Conservation (phyloP, 2,113 vertebrate species). For the Sphaerodactylus townsendi region DNA sequence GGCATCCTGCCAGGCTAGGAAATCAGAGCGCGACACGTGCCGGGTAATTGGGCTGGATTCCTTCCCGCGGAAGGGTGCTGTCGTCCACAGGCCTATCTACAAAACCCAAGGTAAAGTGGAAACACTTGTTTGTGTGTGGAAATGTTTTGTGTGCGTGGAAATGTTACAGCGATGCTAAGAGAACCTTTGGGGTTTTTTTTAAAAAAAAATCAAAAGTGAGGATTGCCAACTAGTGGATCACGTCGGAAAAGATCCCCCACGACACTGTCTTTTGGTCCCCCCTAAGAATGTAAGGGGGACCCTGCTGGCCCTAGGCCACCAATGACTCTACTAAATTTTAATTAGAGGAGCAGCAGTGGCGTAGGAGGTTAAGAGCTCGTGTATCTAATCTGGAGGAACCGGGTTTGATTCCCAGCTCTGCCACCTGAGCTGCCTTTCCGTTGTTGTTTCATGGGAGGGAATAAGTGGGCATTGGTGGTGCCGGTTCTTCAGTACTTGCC, state of each 20-base stretch:
- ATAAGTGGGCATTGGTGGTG: no score
- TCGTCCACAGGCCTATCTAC: slow-evolving; percentile 30
- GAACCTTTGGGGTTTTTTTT: background rate
- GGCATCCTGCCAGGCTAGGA: slow-evolving; percentile 39
- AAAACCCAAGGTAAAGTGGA: slow-evolving; percentile 22
- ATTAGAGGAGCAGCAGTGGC: no score
- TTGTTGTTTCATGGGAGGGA: background rate
- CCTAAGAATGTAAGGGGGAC: no score
- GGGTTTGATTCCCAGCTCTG: no score
- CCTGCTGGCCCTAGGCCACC: no score
- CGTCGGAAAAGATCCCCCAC: background rate
- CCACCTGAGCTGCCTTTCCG: no score
- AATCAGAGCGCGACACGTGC: background rate
- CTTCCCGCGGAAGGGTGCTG: slow-evolving; percentile 35
- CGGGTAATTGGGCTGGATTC: background rate
- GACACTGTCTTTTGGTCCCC: background rate
- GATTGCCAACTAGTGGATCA: background rate
- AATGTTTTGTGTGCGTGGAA: no score
- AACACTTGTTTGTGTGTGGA: background rate
- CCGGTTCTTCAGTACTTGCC: background rate
- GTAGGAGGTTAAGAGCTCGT: no score
- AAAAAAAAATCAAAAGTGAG: background rate
- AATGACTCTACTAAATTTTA: background rate
- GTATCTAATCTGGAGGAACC: no score
- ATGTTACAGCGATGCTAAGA: background rate